These are phyloP conservation scores for Trinorchestia longiramus DNA, from an alignment of 1,140 invertebrate species.

Conservation along the genomic window DNA sequence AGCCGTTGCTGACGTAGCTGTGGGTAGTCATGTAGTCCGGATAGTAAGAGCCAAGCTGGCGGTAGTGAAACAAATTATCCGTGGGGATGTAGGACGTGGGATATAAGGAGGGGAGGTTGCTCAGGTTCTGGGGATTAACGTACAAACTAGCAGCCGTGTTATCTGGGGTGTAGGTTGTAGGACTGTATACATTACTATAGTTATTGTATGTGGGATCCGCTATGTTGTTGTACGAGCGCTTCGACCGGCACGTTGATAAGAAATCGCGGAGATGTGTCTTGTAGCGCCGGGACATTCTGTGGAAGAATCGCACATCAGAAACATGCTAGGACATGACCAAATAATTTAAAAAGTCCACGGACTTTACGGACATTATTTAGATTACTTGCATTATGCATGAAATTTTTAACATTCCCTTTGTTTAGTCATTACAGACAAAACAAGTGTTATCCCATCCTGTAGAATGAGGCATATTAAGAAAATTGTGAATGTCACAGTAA, in stretches of 20 bases:
- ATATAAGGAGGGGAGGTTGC: conserved; percentile 77
- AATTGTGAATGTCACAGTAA: neutral
- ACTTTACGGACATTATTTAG: neutral
- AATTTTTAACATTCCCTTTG: too few relatives aligned
- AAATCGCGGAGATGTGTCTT: conserved; percentile 94
- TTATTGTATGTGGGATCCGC: conserved; percentile 69
- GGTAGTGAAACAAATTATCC: conserved; percentile 80
- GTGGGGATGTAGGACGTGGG: conserved; percentile 70
- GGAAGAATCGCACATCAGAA: neutral
- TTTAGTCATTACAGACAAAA: neutral
- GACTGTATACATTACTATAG: conserved; percentile 73
- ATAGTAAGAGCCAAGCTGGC: conserved; percentile 70
- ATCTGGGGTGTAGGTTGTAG: conserved; percentile 77
- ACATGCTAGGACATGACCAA: neutral
- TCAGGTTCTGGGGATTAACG: conserved; percentile 77
- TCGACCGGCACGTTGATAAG: conserved; percentile 89
- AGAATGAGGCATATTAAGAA: neutral
- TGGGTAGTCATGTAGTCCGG: conserved; percentile 67
- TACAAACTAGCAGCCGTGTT: conserved; percentile 74
- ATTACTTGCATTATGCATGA: neutral
- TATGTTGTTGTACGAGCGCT: conserved; percentile 77
- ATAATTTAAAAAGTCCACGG: neutral
- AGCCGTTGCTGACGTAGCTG: conserved; percentile 70
- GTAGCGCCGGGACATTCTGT: conserved; percentile 77
- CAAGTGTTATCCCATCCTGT: neutral